phyloP scores from a whole-genome alignment of 2,797 vertebrate genomes.

The Distichodus sexfasciatus region DNA sequence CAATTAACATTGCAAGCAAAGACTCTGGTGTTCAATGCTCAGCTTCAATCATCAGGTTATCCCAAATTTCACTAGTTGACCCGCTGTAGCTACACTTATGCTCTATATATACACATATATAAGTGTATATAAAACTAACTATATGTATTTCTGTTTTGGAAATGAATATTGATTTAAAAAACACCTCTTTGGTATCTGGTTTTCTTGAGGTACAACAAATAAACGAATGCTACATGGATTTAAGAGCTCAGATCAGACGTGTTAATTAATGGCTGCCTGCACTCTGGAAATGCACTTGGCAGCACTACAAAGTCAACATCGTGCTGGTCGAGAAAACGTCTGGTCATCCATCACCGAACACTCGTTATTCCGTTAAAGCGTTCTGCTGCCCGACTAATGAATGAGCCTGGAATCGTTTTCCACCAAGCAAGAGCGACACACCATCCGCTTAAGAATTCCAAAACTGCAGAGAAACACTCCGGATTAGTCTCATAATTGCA shows the following conservation, averaged over 20 bases:
- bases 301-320: conserved; percentile 26
- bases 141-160: no score
- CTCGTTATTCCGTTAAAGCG: not conserved
- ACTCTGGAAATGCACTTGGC: conserved; percentile 33
- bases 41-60: not conserved
- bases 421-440: no score
- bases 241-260: not conserved
- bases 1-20: not conserved
- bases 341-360: not conserved
- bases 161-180: no score
- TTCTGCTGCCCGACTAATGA: conserved; percentile 9
- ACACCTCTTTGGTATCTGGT: not conserved
- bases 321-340: conserved; percentile 5
- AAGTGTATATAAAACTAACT: no score
- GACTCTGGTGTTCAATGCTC: not conserved
- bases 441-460: not conserved
- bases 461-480: conserved; percentile 11
- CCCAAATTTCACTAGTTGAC: not conserved
- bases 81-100: not conserved
- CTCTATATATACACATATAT: no score
- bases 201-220: no score
- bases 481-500: conserved; percentile 34
- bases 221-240: no score
- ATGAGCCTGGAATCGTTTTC: not conserved
- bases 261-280: conserved; percentile 36